These are phyloP conservation scores for Hirudinaria manillensis DNA, from an alignment of 2,888 invertebrate species.

Conservation along the genomic window DNA sequence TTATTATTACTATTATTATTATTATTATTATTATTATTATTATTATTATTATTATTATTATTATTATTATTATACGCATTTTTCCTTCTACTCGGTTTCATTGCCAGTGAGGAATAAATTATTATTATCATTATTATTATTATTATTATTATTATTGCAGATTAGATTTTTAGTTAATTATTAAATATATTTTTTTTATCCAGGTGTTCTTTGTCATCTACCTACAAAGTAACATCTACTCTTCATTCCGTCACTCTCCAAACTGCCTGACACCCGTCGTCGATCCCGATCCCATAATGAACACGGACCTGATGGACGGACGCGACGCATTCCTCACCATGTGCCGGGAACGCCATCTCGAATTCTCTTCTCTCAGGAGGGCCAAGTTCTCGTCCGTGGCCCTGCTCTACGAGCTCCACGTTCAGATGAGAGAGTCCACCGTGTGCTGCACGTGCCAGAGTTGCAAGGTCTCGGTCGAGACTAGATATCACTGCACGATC, in stretches of 20 bases:
- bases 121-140: background rate
- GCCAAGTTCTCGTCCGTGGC: constrained; percentile 93
- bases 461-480: constrained; percentile 91
- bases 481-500: constrained; percentile 84
- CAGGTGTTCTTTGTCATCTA: constrained; percentile 96
- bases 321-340: constrained; percentile 94
- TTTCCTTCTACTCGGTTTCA: background rate
- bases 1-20: background rate
- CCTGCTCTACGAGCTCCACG: constrained; percentile 95
- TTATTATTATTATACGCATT: background rate
- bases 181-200: background rate
- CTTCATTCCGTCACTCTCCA: background rate
- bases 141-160: background rate
- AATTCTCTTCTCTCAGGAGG: constrained; percentile 89
- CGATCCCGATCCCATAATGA: constrained; percentile 90
- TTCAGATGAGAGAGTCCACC: constrained; percentile 93
- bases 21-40: background rate
- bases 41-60: background rate
- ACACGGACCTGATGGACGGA: constrained; percentile 98
- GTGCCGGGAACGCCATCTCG: constrained; percentile 95
- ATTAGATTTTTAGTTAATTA: background rate
- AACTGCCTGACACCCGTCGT: constrained; percentile 79
- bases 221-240: constrained; percentile 64
- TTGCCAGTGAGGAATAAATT: background rate
- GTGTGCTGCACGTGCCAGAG: constrained; percentile 98